Evolutionary conservation across 2,797 vertebrate species (phyloP), one percentile per base, ranked within the genome.

Genomic region (Epinephelus malabaricus): DNA sequence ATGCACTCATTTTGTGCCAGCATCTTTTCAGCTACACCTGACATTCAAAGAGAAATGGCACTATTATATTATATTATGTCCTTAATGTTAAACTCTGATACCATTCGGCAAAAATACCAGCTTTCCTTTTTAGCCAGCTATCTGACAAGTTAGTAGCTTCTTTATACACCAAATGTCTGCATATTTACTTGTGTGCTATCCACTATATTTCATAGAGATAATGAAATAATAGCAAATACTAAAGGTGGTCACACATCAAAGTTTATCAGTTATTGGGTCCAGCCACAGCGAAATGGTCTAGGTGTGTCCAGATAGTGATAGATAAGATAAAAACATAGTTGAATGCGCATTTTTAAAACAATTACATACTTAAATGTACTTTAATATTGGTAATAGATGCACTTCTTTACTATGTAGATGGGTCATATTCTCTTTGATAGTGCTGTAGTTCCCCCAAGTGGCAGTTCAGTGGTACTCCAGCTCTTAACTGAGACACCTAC

Each of bases 361-460:
- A 27, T 18, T 14, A 40, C 7, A 18, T 54, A 11, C 47, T 49
- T 34, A 18, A 21, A 58, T 45, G 13, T 11, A 23, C 13, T 49
- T 59, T 14, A 46, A 59, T 14, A 55, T 51, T 5, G 30, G n/a
- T 2, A 18, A 50, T 58, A n/a, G 3, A 34, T 30, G 43, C 1
- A 34, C 49, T 14, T 66, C 2, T 47, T 47, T 14, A 19, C 15
- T 14, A 17, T 51, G 43, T 19, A 11, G 60, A n/a, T 10, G 14
- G 50, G 54, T 7, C 12, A 9, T 11, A 13, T 8, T 49, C 2
- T 13, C 18, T 69, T 8, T 4, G 2, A 15, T 60, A 50, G 61
- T 43, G 23, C 54, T 69, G 1, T 76, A 84, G 83, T 86, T 0
- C 92, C 90, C 73, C 66, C 90, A 60, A 68, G 89, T 74, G 92